Evolutionary conservation across 2,888 invertebrate species (phyloP).

Genomic region (Trichacis sp.): DNA sequence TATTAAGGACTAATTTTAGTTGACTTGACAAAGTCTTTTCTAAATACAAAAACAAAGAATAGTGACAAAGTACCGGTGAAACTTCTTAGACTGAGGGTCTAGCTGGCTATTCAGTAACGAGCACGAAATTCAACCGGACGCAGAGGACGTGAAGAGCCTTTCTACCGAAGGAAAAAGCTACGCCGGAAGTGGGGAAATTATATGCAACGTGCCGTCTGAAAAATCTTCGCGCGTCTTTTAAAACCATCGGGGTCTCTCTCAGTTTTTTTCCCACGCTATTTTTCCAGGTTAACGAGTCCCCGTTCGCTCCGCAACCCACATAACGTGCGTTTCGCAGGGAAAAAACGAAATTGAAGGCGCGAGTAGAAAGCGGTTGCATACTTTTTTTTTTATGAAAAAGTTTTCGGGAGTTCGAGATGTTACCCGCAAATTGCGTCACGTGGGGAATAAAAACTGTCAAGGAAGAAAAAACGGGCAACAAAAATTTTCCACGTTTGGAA

Average conservation of each 20-base stretch:
- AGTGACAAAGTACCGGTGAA: no score
- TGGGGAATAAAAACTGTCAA: neutral
- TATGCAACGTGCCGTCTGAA: conserved; percentile 37
- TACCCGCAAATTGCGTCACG: neutral
- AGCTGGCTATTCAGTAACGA: neutral
- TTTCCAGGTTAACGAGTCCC: neutral
- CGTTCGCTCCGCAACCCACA: neutral
- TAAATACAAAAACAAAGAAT: no score
- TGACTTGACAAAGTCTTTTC: no score
- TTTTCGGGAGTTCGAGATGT: neutral
- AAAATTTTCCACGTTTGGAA: conserved; percentile 10
- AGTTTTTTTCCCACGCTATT: neutral
- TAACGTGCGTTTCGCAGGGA: neutral
- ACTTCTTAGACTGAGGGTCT: no score
- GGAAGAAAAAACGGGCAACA: neutral
- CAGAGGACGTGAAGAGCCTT: conserved; percentile 2
- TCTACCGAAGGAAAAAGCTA: conserved; percentile 19
- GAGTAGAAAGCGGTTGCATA: no score
- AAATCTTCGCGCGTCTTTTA: conserved; percentile 28
- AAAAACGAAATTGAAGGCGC: neutral
- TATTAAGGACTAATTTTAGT: no score
- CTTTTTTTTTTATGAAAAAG: no score
- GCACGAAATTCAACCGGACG: neutral
- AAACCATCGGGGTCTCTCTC: neutral
- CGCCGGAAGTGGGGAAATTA: conserved; percentile 39